These are phyloP conservation scores for Ridgeia piscesae DNA, from an alignment of 1,140 invertebrate genomes.

Conservation along the genomic window DNA sequence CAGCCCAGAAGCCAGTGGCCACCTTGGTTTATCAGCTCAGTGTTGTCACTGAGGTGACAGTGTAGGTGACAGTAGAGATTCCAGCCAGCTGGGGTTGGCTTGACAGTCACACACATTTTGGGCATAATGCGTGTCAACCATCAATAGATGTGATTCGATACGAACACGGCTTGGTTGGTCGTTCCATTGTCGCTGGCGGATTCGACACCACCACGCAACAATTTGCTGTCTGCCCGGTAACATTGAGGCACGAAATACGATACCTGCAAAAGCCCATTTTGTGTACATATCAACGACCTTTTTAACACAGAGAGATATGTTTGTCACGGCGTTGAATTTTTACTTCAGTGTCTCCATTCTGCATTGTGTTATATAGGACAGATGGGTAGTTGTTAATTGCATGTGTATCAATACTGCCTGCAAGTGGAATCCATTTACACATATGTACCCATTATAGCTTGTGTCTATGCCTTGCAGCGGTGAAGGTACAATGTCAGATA, in stretches of 20 bases:
- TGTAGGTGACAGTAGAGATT: no score
- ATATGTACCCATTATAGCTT: background rate
- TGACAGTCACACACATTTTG: background rate
- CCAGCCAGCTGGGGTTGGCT: background rate
- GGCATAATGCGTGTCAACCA: background rate
- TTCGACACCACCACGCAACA: background rate
- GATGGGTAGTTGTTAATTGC: background rate
- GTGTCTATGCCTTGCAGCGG: no score
- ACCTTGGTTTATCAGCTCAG: background rate
- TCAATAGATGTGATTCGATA: background rate
- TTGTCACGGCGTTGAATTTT: background rate
- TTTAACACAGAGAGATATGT: background rate
- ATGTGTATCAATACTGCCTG: background rate
- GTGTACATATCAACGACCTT: background rate
- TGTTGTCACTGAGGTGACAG: background rate
- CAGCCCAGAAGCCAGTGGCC: background rate
- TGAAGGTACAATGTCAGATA: no score
- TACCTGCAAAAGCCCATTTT: background rate
- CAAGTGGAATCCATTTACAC: background rate
- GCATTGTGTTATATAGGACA: background rate
- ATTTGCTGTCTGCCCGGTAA: background rate
- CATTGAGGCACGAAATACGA: background rate
- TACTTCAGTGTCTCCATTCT: background rate
- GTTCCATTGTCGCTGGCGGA: background rate
- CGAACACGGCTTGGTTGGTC: background rate